Conservation (phyloP, 2,797 vertebrate genomes). For the Coccyzus lansbergi region DNA sequence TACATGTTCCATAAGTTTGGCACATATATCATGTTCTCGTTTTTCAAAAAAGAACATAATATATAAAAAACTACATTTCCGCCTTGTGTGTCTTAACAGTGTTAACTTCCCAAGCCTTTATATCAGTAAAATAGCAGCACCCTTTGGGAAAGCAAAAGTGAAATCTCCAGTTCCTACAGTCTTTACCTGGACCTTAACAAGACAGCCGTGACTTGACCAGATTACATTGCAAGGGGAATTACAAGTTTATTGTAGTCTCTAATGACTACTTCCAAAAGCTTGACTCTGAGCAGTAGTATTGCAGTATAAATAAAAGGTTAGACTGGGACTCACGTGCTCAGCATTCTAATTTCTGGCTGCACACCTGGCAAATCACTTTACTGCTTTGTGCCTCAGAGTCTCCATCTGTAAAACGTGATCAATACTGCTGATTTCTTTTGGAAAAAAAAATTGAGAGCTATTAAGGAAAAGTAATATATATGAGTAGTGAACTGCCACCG, state of each 20-base stretch:
- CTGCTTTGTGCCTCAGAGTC: slow-evolving; percentile 1
- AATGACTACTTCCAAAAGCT: slow-evolving; percentile 3
- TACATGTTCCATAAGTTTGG: not conserved
- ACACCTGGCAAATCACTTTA: not conserved
- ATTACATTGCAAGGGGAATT: not conserved
- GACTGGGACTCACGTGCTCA: not conserved
- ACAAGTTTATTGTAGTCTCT: not conserved
- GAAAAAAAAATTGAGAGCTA: not conserved
- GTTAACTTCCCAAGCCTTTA: not conserved
- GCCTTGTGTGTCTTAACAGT: not conserved
- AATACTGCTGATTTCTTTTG: not conserved
- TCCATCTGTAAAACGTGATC: not conserved
- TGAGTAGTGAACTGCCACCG: not conserved
- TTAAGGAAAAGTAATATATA: not conserved
- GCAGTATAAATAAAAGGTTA: slow-evolving; percentile 24
- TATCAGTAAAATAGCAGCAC: not conserved
- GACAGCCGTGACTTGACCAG: not conserved
- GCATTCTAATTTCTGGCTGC: not conserved
- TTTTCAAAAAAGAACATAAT: not conserved
- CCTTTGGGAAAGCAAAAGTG: not conserved
- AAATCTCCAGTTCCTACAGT: not conserved
- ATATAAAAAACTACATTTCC: not conserved
- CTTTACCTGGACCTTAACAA: not conserved
- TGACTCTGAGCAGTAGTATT: not conserved
- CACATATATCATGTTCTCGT: not conserved